phyloP scores from a whole-genome alignment of 1,140 invertebrate genomes.

The Gonatopus flavifemur region DNA sequence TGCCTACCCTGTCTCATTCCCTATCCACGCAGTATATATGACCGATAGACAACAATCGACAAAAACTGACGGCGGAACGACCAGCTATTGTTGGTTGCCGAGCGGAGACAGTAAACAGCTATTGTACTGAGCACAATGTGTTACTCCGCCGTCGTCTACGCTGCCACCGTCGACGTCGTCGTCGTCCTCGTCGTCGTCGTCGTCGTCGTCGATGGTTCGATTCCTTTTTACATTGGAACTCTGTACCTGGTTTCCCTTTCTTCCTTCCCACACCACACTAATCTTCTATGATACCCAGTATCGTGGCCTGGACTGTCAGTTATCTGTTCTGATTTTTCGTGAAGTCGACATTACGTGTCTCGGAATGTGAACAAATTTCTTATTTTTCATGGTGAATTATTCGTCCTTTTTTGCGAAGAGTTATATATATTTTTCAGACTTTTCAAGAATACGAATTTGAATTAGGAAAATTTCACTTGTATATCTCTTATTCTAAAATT shows the following conservation, averaged over 20 bases:
- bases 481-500: too few species aligned
- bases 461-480: too few species aligned
- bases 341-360: too few species aligned
- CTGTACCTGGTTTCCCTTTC: slow-evolving; percentile 23
- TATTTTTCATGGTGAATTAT: too few species aligned
- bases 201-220: slow-evolving; percentile 16
- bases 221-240: slow-evolving; percentile 29
- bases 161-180: neutral
- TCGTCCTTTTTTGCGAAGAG: too few species aligned
- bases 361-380: too few species aligned
- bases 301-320: too few species aligned
- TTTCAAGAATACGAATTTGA: too few species aligned
- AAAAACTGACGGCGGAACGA: slow-evolving; percentile 51
- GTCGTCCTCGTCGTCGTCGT: neutral
- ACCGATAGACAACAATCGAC: slow-evolving; percentile 41
- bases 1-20: slow-evolving; percentile 23
- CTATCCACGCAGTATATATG: slow-evolving; percentile 18
- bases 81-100: slow-evolving; percentile 42
- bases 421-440: too few species aligned
- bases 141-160: slow-evolving; percentile 21
- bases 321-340: too few species aligned
- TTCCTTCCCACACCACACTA: neutral
- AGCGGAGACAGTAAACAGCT: slow-evolving; percentile 54
- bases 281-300: too few species aligned
- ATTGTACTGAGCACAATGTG: slow-evolving; percentile 29